Evolutionary conservation across 1,140 invertebrate species (phyloP).

Genomic region (Anastrepha obliqua): DNA sequence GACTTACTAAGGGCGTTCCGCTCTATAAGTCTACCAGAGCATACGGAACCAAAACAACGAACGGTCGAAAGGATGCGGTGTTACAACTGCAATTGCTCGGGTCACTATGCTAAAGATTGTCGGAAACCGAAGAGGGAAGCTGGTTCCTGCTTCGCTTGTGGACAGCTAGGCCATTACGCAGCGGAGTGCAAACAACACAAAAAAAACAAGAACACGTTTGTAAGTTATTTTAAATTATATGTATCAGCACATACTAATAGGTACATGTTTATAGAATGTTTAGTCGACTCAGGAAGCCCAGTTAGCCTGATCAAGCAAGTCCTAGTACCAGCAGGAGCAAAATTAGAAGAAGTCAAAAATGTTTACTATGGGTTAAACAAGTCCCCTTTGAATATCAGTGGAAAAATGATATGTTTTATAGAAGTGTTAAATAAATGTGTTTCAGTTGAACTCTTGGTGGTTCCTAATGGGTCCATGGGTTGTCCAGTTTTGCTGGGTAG

Average conservation of each 20-base stretch:
- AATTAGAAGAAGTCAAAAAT: neutral
- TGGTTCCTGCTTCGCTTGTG: neutral
- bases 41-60: no score
- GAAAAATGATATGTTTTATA: neutral
- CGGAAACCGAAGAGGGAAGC: no score
- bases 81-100: no score
- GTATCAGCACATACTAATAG: no score
- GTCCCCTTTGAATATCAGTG: neutral
- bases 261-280: no score
- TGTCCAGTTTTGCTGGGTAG: neutral
- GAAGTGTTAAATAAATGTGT: neutral
- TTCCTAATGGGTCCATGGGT: constrained; percentile 1
- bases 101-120: no score
- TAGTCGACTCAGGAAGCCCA: neutral
- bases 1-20: neutral
- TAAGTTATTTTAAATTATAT: no score
- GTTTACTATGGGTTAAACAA: neutral
- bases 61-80: no score
- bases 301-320: neutral
- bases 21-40: no score
- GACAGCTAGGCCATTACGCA: neutral
- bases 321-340: neutral
- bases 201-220: neutral
- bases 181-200: neutral
- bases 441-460: constrained; percentile 12